These are phyloP conservation scores for Glyptemys insculpta DNA, from an alignment of 2,797 vertebrate species.

Conservation along the genomic window DNA sequence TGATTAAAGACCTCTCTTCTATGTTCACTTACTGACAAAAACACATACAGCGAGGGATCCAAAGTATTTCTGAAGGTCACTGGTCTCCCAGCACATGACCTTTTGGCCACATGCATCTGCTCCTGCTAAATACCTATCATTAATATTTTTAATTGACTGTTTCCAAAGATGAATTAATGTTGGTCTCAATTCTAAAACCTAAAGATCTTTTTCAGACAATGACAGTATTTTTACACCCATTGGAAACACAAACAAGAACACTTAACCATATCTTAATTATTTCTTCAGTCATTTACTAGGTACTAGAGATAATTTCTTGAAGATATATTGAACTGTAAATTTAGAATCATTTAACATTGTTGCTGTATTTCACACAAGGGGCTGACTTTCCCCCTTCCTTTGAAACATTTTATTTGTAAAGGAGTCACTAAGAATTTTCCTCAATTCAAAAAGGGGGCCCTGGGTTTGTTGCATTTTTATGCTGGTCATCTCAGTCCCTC, in stretches of 20 bases:
- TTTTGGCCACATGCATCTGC: neutral
- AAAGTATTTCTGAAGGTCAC: accelerated
- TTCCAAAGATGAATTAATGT: neutral
- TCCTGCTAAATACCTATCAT: neutral
- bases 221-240: accelerated
- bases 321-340: too few species aligned
- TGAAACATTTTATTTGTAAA: neutral
- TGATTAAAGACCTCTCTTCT: neutral
- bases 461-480: neutral
- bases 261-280: accelerated
- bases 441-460: neutral
- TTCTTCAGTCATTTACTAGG: neutral
- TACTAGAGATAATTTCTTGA: neutral
- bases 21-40: neutral
- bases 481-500: neutral
- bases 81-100: neutral
- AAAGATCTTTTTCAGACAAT: neutral
- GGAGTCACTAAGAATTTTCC: neutral
- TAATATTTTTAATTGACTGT: neutral
- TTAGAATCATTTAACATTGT: neutral
- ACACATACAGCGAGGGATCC: neutral
- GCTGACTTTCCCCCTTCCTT: neutral
- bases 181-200: neutral
- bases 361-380: neutral
- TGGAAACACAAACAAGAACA: neutral